Evolutionary conservation across 1,140 invertebrate genomes (phyloP).

Genomic region (Lepidurus packardi): DNA sequence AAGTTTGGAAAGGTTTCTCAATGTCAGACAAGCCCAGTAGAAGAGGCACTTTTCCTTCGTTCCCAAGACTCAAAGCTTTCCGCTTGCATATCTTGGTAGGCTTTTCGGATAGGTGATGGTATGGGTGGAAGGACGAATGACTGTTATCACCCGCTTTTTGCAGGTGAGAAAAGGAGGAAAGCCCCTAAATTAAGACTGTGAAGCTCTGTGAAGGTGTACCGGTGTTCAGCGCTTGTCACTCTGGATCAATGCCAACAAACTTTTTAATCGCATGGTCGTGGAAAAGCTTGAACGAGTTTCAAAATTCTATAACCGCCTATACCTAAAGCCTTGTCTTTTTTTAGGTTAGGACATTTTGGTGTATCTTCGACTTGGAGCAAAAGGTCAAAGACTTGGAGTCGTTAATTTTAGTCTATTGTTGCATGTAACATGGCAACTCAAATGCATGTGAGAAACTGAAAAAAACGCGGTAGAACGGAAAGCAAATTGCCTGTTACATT

Average conservation of each 20-base stretch:
- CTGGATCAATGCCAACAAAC: too few species aligned
- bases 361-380: neutral
- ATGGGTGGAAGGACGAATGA: neutral
- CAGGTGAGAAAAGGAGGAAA: neutral
- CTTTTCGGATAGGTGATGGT: neutral
- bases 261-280: too few species aligned
- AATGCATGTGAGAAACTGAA: neutral
- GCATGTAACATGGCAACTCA: constrained; percentile 1
- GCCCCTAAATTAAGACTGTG: constrained; percentile 3
- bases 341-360: neutral
- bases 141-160: neutral
- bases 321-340: neutral
- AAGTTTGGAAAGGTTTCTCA: too few species aligned
- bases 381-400: neutral
- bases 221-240: too few species aligned
- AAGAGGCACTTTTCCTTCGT: neutral
- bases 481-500: constrained; percentile 15
- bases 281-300: too few species aligned
- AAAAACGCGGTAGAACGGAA: neutral
- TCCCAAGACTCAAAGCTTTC: neutral
- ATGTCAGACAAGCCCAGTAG: too few species aligned
- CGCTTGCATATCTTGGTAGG: neutral
- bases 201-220: neutral
- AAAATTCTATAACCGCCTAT: too few species aligned
- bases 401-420: constrained; percentile 15